Evolutionary conservation across 2,888 invertebrate species (phyloP).

Genomic region (Yponomeuta malinellus): DNA sequence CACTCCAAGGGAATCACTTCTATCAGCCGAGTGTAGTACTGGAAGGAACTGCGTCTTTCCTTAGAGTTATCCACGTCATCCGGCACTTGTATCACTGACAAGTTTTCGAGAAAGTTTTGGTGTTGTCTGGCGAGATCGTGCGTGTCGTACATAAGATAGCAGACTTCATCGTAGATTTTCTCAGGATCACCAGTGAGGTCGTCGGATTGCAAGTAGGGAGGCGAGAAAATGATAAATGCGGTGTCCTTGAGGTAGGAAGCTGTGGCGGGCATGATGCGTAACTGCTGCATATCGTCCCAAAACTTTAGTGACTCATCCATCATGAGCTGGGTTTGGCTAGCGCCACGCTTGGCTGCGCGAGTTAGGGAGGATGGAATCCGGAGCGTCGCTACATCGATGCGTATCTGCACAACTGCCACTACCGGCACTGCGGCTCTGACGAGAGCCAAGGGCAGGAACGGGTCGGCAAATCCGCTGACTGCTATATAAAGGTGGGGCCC

Average conservation of each 20-base stretch:
- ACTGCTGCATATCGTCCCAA: conserved; percentile 55
- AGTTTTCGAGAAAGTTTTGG: conserved; percentile 58
- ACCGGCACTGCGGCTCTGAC: conserved; percentile 56
- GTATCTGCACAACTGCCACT: conserved; percentile 56
- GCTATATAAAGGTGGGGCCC: conserved; percentile 74
- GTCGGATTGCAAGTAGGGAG: conserved; percentile 51
- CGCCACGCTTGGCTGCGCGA: conserved; percentile 50
- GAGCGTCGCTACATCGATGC: conserved; percentile 41
- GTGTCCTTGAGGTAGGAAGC: conserved; percentile 52
- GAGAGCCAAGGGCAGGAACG: conserved; percentile 43
- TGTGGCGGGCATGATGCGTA: conserved; percentile 43
- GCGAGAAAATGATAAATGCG: conserved; percentile 59
- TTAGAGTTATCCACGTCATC: conserved; percentile 26
- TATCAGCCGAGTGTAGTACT: conserved; percentile 37
- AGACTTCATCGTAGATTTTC: conserved; percentile 69
- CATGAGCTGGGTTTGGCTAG: conserved; percentile 53
- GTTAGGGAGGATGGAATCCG: conserved; percentile 44
- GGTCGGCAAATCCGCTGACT: conserved; percentile 67
- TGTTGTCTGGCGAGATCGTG: conserved; percentile 71
- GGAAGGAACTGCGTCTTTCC: conserved; percentile 22
- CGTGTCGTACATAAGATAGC: conserved; percentile 69
- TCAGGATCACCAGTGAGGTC: conserved; percentile 45
- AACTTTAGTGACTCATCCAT: conserved; percentile 45
- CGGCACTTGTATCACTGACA: conserved; percentile 54
- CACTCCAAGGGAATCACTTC: conserved; percentile 52